Percentiles rank a stretch among this genome's conserved stretches.
These are phyloP conservation scores for Alosa alosa DNA, from an alignment of 2,113 vertebrate species.

Conservation along the genomic window DNA sequence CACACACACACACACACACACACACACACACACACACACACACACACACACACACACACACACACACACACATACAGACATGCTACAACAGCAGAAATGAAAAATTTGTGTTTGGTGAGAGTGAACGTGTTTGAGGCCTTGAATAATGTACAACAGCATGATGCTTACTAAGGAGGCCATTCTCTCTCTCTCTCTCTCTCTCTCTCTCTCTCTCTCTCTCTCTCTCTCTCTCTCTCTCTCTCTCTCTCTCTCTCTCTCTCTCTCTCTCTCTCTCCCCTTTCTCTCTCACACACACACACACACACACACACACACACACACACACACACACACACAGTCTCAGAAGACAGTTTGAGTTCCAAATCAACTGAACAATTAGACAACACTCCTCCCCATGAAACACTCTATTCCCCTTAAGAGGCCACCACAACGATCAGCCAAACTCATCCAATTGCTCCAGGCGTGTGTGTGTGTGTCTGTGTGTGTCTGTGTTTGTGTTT, in stretches of 20 bases:
- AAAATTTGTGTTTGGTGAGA: neutral
- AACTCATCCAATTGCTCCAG: neutral
- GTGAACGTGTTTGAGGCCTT: neutral
- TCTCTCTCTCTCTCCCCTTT: too few species aligned
- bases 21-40: constrained; percentile 21
- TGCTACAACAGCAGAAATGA: constrained; percentile 27
- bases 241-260: too few species aligned
- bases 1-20: constrained; percentile 16
- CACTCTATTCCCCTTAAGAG: neutral
- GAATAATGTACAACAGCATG: constrained; percentile 4
- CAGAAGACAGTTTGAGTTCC: neutral
- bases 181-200: neutral
- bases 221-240: too few species aligned
- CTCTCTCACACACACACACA: neutral
- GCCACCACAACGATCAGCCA: neutral
- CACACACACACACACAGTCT: neutral
- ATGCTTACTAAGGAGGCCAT: neutral
- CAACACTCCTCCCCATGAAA: neutral
- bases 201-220: too few species aligned
- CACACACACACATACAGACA: constrained; percentile 23
- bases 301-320: neutral
- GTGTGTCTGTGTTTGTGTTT: constrained; percentile 55
- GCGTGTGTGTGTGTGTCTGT: constrained; percentile 12
- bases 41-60: constrained; percentile 8
- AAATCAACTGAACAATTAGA: constrained; percentile 15